Conservation (phyloP, 2,888 invertebrate species). For the Erannis defoliaria region DNA sequence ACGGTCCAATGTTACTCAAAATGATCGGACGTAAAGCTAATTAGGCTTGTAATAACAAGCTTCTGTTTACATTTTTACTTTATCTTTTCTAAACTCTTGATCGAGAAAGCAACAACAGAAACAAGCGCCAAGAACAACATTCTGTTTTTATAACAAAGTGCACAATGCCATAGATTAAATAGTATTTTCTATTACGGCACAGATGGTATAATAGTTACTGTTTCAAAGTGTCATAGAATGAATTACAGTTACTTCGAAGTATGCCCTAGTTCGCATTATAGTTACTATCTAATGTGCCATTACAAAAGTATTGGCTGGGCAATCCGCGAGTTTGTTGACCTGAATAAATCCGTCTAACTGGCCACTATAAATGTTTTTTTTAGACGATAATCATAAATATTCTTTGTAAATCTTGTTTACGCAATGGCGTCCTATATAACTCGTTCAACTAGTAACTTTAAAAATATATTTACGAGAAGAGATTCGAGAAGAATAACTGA, state of each 20-base stretch:
- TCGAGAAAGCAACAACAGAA: slow-evolving; percentile 5
- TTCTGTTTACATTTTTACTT: not conserved
- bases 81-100: not conserved
- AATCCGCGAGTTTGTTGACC: slow-evolving; percentile 41
- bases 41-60: not conserved
- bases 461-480: slow-evolving; percentile 2
- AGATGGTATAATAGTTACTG: not conserved
- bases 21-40: not conserved
- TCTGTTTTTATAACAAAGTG: slow-evolving; percentile 20
- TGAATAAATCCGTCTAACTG: slow-evolving; percentile 39
- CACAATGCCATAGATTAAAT: not conserved
- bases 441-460: slow-evolving; percentile 13
- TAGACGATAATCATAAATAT: slow-evolving; percentile 40
- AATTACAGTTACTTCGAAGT: not conserved
- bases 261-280: not conserved
- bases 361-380: slow-evolving; percentile 32
- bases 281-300: not conserved
- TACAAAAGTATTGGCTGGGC: slow-evolving; percentile 17
- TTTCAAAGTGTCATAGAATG: not conserved
- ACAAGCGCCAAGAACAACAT: slow-evolving; percentile 7
- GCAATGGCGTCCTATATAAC: slow-evolving; percentile 35
- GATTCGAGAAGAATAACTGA: not conserved
- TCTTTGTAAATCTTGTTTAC: slow-evolving; percentile 33
- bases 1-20: too few relatives aligned
- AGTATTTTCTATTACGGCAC: not conserved